A percentile compares a stretch with the other conserved stretches of the same genome.
These are phyloP conservation scores for Camponotus floridanus DNA, from an alignment of 1,140 invertebrate species.

Conservation along the genomic window DNA sequence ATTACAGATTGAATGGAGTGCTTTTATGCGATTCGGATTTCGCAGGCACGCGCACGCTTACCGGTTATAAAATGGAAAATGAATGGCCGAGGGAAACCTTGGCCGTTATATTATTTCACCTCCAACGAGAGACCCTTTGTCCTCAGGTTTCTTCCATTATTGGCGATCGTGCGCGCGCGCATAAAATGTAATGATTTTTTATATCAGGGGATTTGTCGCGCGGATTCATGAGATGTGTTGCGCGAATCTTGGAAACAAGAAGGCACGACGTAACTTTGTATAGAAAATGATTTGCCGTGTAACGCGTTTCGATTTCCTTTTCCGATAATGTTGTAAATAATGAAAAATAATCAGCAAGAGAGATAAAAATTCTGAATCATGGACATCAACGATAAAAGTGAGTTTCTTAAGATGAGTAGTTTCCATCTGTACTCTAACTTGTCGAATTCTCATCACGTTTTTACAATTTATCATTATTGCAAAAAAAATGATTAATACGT, in stretches of 20 bases:
- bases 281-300: background rate
- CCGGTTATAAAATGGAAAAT: conserved; percentile 51
- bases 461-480: background rate
- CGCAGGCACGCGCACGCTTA: conserved; percentile 25
- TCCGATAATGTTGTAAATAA: background rate
- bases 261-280: background rate
- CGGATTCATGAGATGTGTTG: too few species aligned
- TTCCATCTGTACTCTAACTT: background rate
- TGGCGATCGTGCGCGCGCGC: conserved; percentile 24
- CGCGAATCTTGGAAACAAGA: background rate
- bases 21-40: conserved; percentile 65
- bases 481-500: too few species aligned
- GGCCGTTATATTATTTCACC: conserved; percentile 40
- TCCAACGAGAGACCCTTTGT: conserved; percentile 25
- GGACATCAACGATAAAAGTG: background rate
- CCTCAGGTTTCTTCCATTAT: conserved; percentile 42
- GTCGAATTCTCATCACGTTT: background rate
- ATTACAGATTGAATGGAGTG: conserved; percentile 62
- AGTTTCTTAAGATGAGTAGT: background rate
- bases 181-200: conserved; percentile 44
- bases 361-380: background rate
- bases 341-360: background rate
- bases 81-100: conserved; percentile 59
- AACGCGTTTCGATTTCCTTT: background rate
- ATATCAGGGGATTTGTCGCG: background rate